These are phyloP conservation scores for Eleutherodactylus coqui DNA, from an alignment of 2,797 vertebrate genomes.

Conservation along the genomic window DNA sequence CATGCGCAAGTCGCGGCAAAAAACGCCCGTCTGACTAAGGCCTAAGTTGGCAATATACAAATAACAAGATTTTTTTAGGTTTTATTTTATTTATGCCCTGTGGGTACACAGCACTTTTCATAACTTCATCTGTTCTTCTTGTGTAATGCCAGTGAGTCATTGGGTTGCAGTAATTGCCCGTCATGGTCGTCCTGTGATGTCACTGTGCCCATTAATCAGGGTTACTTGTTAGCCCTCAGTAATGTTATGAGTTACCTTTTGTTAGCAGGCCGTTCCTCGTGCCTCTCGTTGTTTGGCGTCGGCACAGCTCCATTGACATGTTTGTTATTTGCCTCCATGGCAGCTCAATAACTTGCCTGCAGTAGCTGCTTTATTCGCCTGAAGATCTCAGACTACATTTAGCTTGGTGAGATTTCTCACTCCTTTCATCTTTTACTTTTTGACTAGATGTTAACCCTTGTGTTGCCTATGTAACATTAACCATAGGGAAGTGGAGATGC, in stretches of 20 bases:
- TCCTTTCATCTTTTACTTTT: neutral
- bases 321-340: slow-evolving; percentile 49
- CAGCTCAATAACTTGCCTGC: neutral
- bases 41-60: no score
- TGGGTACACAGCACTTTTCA: no score
- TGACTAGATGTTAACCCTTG: neutral
- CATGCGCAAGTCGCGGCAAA: no score
- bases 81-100: no score
- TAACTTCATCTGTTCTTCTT: no score
- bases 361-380: no score
- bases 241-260: neutral
- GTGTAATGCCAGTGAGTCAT: neutral
- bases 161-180: neutral
- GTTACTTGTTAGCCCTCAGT: neutral
- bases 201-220: neutral
- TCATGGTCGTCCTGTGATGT: neutral
- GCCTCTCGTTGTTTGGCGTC: neutral
- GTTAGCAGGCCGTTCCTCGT: neutral
- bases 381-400: neutral
- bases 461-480: no score
- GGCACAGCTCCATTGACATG: slow-evolving; percentile 13
- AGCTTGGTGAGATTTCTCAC: neutral
- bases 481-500: no score
- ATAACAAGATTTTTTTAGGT: no score
- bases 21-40: no score